phyloP scores from a whole-genome alignment of 1,140 invertebrate genomes.

The Drosophila nannoptera region DNA sequence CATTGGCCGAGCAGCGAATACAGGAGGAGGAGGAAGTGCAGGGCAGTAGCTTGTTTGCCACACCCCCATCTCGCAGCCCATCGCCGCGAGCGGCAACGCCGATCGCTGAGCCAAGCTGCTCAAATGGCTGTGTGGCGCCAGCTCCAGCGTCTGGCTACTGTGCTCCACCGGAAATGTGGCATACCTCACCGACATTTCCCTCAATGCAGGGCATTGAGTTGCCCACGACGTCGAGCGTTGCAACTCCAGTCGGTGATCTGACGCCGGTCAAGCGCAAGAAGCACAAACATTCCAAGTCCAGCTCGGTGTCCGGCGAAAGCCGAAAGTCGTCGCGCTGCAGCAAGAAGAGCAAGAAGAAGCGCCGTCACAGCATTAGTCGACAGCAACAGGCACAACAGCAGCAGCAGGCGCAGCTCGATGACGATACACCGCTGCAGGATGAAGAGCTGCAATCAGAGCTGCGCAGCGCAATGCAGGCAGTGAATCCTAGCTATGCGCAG shows the following conservation, averaged over 20 bases:
- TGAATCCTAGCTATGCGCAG: slow-evolving; percentile 68
- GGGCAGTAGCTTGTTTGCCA: slow-evolving; percentile 60
- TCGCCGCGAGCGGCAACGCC: slow-evolving; percentile 29
- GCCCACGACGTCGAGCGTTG: slow-evolving; percentile 50
- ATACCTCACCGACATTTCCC: slow-evolving; percentile 60
- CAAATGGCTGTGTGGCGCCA: slow-evolving; percentile 36
- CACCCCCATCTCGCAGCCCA: slow-evolving; percentile 61
- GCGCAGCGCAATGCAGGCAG: slow-evolving; percentile 60
- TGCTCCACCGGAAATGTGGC: slow-evolving; percentile 38
- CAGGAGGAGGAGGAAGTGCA: slow-evolving; percentile 83
- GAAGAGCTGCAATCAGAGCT: slow-evolving; percentile 77
- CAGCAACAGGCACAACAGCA: slow-evolving; percentile 38
- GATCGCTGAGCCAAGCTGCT: slow-evolving; percentile 22
- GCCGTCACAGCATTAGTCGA: slow-evolving; percentile 53
- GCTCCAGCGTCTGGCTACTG: slow-evolving; percentile 19
- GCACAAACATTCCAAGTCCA: slow-evolving; percentile 79
- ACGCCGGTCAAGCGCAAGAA: slow-evolving; percentile 71
- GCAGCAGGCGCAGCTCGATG: slow-evolving; percentile 27
- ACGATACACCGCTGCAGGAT: slow-evolving; percentile 71
- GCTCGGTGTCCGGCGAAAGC: slow-evolving; percentile 60
- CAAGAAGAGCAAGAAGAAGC: slow-evolving; percentile 76
- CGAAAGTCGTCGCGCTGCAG: slow-evolving; percentile 69
- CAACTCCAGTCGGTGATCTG: slow-evolving; percentile 21
- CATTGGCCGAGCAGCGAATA: slow-evolving; percentile 90
- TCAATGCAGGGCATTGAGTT: slow-evolving; percentile 76